phyloP scores from a whole-genome alignment of 2,113 vertebrate species.

The Neofelis nebulosa region DNA sequence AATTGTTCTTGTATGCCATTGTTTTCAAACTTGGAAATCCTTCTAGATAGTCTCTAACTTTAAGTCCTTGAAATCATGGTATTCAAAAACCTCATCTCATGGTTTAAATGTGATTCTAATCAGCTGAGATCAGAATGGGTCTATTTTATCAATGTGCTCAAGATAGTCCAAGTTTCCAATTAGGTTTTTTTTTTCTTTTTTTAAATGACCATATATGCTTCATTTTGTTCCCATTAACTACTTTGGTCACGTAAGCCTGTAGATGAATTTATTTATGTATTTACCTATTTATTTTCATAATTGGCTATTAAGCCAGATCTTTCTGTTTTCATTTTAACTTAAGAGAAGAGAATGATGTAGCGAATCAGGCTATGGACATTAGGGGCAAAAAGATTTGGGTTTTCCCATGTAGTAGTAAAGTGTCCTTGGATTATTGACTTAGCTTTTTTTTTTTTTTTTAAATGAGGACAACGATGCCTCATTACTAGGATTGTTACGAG shows the following conservation, averaged over 20 bases:
- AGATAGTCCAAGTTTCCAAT: slow-evolving; percentile 3
- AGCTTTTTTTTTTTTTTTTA: not conserved
- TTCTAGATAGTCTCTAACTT: not conserved
- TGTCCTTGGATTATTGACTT: not conserved
- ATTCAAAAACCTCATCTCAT: not conserved
- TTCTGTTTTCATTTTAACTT: slow-evolving; percentile 22
- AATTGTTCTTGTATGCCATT: not conserved
- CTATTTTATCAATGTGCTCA: slow-evolving; percentile 1
- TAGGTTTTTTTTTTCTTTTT: not conserved
- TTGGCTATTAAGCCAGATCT: not conserved
- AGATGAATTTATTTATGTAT: not conserved
- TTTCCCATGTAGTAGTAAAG: not conserved
- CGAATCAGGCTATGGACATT: not conserved
- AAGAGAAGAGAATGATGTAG: not conserved
- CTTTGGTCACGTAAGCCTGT: slow-evolving; percentile 32
- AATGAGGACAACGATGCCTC: not conserved
- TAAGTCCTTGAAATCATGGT: slow-evolving; percentile 33
- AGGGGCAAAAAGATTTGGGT: not conserved
- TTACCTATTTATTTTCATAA: slow-evolving; percentile 23
- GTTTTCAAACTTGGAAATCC: not conserved
- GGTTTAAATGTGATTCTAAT: slow-evolving; percentile 23
- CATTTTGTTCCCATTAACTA: slow-evolving; percentile 35
- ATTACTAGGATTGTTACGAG: not conserved
- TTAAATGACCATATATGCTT: not conserved
- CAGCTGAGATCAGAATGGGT: slow-evolving; percentile 23